These are phyloP conservation scores for Apostichopus parvimensis DNA, from an alignment of 35 echinoderm and acorn worm genomes.

Conservation along the genomic window DNA sequence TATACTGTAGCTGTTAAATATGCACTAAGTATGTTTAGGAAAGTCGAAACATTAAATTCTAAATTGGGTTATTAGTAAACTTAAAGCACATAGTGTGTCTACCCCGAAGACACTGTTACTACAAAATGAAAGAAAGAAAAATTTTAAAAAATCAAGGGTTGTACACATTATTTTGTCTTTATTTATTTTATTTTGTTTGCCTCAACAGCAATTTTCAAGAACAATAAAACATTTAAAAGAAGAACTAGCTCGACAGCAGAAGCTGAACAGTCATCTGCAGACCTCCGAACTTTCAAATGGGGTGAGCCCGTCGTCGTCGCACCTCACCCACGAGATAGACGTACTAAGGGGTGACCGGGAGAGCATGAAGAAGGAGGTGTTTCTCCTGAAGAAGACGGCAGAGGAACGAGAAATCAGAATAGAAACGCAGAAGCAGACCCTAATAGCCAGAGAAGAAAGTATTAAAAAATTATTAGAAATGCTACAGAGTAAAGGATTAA, in stretches of 20 bases:
- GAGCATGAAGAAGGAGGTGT: constrained; percentile 79
- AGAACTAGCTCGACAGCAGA: constrained; percentile 75
- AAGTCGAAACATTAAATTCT: too few relatives aligned
- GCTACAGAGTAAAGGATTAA: constrained; percentile 99
- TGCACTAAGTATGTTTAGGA: too few relatives aligned
- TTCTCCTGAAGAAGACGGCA: constrained; percentile 94
- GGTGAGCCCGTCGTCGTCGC: constrained; percentile 46
- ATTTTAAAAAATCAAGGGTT: too few relatives aligned
- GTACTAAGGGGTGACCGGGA: constrained; percentile 74
- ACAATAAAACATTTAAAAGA: constrained; percentile 86
- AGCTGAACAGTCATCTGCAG: constrained; percentile 76
- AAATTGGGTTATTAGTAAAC: too few relatives aligned
- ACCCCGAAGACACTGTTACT: too few relatives aligned
- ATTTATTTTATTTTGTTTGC: background rate
- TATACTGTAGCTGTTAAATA: too few relatives aligned
- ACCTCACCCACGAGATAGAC: constrained; percentile 74
- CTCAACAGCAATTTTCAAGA: constrained; percentile 80
- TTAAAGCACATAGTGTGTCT: too few relatives aligned
- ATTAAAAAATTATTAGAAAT: constrained; percentile 99
- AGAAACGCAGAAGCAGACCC: constrained; percentile 98
- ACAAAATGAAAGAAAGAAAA: too few relatives aligned
- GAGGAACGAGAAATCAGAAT: constrained; percentile 96
- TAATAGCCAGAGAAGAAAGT: constrained; percentile 88
- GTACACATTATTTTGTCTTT: background rate
- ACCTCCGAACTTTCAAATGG: constrained; percentile 70